phyloP scores from a whole-genome alignment of 2,113 vertebrate genomes.

The Okapia johnstoni region DNA sequence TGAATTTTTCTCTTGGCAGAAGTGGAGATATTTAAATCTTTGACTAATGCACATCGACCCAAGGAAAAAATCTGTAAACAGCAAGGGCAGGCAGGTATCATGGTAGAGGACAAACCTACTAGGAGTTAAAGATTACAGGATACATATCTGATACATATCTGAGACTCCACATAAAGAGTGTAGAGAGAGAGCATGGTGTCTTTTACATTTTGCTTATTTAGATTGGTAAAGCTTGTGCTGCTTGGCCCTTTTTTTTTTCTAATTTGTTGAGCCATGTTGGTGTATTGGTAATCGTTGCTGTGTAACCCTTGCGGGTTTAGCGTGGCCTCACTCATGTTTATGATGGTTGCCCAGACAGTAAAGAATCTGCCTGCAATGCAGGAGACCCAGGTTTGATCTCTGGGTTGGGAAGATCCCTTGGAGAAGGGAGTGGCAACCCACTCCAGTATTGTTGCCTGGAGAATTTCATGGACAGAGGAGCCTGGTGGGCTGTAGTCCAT shows the following conservation, averaged over 20 bases:
- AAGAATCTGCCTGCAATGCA: too few relatives aligned
- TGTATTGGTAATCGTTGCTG: not conserved
- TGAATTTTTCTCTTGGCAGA: not conserved
- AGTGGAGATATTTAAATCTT: not conserved
- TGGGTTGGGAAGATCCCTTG: too few relatives aligned
- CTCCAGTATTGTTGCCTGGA: too few relatives aligned
- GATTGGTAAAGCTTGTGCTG: not conserved
- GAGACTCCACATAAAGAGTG: too few relatives aligned
- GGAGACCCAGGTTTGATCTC: too few relatives aligned
- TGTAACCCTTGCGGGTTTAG: not conserved
- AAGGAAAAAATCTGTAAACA: not conserved
- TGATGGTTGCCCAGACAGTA: too few relatives aligned
- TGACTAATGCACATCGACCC: not conserved
- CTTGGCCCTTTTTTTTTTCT: not conserved
- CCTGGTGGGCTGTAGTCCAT: too few relatives aligned
- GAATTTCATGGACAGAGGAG: too few relatives aligned
- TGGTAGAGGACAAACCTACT: not conserved
- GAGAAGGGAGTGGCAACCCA: too few relatives aligned
- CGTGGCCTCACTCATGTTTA: not conserved
- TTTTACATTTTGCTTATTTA: not conserved
- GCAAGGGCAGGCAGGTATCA: not conserved
- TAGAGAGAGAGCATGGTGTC: not conserved
- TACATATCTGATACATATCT: not conserved
- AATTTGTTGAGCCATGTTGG: not conserved
- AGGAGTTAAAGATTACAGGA: not conserved